Evolutionary conservation across 1,140 invertebrate genomes (phyloP).

Genomic region (Zaprionus kolodkinae): DNA sequence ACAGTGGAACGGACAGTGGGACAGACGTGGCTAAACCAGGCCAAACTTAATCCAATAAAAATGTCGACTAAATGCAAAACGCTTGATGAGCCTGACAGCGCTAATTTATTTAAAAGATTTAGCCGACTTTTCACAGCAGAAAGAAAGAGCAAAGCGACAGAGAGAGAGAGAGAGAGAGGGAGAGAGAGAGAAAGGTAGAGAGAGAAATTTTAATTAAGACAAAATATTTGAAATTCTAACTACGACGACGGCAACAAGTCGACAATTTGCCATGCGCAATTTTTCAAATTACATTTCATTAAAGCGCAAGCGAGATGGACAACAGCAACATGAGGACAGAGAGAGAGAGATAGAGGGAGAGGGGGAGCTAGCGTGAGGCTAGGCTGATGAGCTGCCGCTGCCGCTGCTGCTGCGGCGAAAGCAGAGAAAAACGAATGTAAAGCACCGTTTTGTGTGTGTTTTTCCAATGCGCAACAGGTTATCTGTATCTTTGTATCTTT

Average conservation of each 20-base stretch:
- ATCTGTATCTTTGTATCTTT: slow-evolving; percentile 47
- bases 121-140: slow-evolving; percentile 62
- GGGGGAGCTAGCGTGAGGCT: slow-evolving; percentile 23
- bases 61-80: slow-evolving; percentile 72
- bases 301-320: slow-evolving; percentile 41
- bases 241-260: slow-evolving; percentile 60
- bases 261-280: slow-evolving; percentile 74
- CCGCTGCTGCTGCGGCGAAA: slow-evolving; percentile 48
- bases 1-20: too few relatives aligned
- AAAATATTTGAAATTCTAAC: slow-evolving; percentile 74
- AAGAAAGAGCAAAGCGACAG: slow-evolving; percentile 1
- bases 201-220: slow-evolving; percentile 74
- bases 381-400: slow-evolving; percentile 34
- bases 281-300: slow-evolving; percentile 80
- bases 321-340: slow-evolving; percentile 2
- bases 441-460: slow-evolving; percentile 71
- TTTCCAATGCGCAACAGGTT: slow-evolving; percentile 68
- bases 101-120: slow-evolving; percentile 77
- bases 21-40: slow-evolving; percentile 61
- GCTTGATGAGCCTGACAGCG: slow-evolving; percentile 73
- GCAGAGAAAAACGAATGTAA: slow-evolving; percentile 61
- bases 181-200: slow-evolving; percentile 49
- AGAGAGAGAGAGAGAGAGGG: slow-evolving; percentile 14
- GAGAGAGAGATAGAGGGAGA: slow-evolving; percentile 22
- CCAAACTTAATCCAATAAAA: slow-evolving; percentile 78